Base-by-base conservation (phyloP, 2,113 vertebrate species). In the Porphyrio hochstetteri region DNA sequence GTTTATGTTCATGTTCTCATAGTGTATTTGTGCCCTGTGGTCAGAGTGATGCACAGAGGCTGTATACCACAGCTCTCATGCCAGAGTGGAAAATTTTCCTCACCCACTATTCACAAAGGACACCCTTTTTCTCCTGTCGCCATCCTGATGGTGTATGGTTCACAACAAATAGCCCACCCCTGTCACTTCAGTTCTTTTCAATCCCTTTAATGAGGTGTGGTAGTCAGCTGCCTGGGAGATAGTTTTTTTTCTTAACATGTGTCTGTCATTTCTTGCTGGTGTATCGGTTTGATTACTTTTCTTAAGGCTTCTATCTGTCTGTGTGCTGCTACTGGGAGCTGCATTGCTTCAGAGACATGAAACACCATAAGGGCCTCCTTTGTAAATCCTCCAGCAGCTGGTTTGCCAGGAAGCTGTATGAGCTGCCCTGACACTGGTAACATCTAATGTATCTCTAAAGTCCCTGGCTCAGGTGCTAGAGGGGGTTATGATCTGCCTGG, bases 41-140 rank as follows among this genome's bases (percentile, higher is more conserved):
- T 25, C 35, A 71, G 24, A 29, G 31, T 9, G 50, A 57, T 64
- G 25, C 27, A n/a, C 35, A 36, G 64, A 56, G 35, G 35, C 44
- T 90, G 55, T 57, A 52, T 69, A 67, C 29, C 28, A 4, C 20
- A 67, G 35, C 61, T 67, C 19, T 24, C 25, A 11, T 0, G 0
- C 11, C 31, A 19, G 17, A 64, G 13, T 42, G 57, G n/a, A 9
- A 74, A 20, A 14, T 21, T 71, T 17, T 38, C 40, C 42, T 35
- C 50, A 31, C 20, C 14, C 9, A 0, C 29, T 9, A 1, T 23
- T 24, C 33, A 3, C 6, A 10, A 36, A 13, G 13, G 7, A 7
- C 1, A 2, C 2, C 24, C 38, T 64, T 44, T 70, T 71, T 31
- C 20, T 24, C 52, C 27, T 16, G 10, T 48, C 46, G 40, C 33